phyloP scores from a whole-genome alignment of 2,113 vertebrate genomes.

The Eupsittula cactorum region DNA sequence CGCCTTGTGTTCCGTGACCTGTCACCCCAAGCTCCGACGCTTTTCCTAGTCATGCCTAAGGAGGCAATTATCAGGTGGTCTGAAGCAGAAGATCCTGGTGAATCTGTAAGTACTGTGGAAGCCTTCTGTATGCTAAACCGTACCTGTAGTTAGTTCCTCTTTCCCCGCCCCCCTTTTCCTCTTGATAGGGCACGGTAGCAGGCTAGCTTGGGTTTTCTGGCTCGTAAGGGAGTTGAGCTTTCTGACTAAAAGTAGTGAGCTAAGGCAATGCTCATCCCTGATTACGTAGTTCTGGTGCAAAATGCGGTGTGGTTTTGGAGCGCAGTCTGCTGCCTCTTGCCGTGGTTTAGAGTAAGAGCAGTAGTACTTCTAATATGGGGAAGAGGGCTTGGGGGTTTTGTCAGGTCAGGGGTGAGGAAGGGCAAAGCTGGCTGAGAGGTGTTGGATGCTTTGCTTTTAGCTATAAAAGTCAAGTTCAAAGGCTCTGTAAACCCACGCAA shows the following conservation, averaged over 20 bases:
- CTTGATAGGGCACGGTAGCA: not conserved
- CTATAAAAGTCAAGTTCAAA: not conserved
- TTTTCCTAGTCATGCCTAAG: constrained; percentile 88
- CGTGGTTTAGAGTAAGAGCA: not conserved
- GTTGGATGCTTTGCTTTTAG: not conserved
- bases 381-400: not conserved
- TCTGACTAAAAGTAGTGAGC: not conserved
- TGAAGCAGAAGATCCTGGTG: constrained; percentile 80
- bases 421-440: not conserved
- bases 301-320: not conserved
- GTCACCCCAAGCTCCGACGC: constrained; percentile 85
- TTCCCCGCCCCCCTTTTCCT: not conserved
- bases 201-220: not conserved
- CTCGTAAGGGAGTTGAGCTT: not conserved
- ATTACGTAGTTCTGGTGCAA: not conserved
- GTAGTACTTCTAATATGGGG: not conserved
- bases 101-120: constrained; percentile 77
- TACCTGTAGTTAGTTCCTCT: not conserved
- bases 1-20: constrained; percentile 87
- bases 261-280: not conserved
- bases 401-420: not conserved
- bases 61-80: constrained; percentile 84
- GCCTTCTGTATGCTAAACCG: not conserved
- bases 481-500: not conserved
- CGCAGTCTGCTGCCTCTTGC: not conserved